These are phyloP conservation scores for Seladonia tumulorum DNA, from an alignment of 2,888 invertebrate species.

Conservation along the genomic window DNA sequence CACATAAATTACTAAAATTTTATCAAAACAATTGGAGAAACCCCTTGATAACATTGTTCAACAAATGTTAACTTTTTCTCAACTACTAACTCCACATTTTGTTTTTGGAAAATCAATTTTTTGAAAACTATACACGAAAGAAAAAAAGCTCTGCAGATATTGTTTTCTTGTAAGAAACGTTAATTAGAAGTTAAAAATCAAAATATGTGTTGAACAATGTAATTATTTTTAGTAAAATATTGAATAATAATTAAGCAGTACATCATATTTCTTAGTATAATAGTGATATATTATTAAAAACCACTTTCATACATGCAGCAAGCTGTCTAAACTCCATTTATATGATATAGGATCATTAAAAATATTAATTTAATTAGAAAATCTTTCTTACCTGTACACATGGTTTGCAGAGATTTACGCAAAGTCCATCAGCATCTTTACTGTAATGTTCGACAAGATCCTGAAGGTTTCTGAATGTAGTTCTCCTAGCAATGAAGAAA, in stretches of 20 bases:
- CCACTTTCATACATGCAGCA: slow-evolving; percentile 76
- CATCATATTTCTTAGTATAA: slow-evolving; percentile 57
- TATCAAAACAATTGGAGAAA: slow-evolving; percentile 41
- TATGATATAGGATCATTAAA: slow-evolving; percentile 67
- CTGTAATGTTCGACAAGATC: slow-evolving; percentile 99
- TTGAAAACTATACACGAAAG: neutral
- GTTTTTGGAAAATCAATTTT: neutral
- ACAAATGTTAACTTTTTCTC: neutral
- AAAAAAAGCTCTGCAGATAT: neutral
- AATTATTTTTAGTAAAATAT: slow-evolving; percentile 38
- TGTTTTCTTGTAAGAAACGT: neutral
- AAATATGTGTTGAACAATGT: slow-evolving; percentile 5
- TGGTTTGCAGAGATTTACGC: slow-evolving; percentile 97
- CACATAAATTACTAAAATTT: slow-evolving; percentile 5
- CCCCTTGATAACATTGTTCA: slow-evolving; percentile 47
- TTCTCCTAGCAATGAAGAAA: slow-evolving; percentile 99
- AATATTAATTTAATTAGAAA: slow-evolving; percentile 36
- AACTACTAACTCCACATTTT: neutral
- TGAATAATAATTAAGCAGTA: slow-evolving; percentile 62
- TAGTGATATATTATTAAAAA: slow-evolving; percentile 60
- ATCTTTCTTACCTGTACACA: slow-evolving; percentile 92
- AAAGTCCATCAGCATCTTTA: slow-evolving; percentile 98
- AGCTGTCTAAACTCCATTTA: slow-evolving; percentile 82
- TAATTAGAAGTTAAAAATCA: neutral
- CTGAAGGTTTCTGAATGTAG: slow-evolving; percentile 98